Evolutionary conservation across 2,888 invertebrate genomes (phyloP), one percentile per base, ranked within the genome.

Genomic region (Listrodromus nycthemerus): DNA sequence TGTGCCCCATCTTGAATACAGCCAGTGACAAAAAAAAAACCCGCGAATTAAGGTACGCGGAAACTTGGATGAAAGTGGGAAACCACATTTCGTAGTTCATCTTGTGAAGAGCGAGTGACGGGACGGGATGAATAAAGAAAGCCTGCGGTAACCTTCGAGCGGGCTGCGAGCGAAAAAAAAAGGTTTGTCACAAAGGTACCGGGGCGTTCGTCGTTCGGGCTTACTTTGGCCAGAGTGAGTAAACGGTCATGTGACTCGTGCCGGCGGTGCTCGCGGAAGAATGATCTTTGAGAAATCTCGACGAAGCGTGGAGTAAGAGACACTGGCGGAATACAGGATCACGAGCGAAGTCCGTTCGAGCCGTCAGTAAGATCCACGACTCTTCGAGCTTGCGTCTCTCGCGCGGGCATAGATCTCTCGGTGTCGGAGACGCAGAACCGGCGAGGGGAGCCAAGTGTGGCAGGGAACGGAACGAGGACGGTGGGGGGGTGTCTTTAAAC

Each of bases 401-500:
- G 48, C 58, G 16, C 69, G 45, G 69, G 63, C 61, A 69, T 19
- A 70, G 58, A 58, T 58, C 58, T 83, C 70, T 83, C 50, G 55
- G 55, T 45, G 50, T 70, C 65, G 48, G 58, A 58, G 48, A 80
- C 30, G 37, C 52, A 75, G 58, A 37, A 37, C 37, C 10, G 45
- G 69, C 63, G 50, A 66, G 50, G 65, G 55, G 75, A 83, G 30
- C 65, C 73, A 45, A 21, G 65, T 41, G 67, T n/a, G 37, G 10
- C 37, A 37, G 37, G 37, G 37, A 2, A 10, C 10, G 2, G 2
- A 58, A 66, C 65, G 58, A 61, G 30, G 69, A n/a, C n/a, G n/a
- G n/a, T n/a, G 77, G 61, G 61, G 30, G 45, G 67, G 66, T 33
- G 73, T 37, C 73, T 74, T 80, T 80, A 80, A 82, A 74, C 80